Conservation (phyloP, 2,113 vertebrate species). For the Crotalus helleri region DNA sequence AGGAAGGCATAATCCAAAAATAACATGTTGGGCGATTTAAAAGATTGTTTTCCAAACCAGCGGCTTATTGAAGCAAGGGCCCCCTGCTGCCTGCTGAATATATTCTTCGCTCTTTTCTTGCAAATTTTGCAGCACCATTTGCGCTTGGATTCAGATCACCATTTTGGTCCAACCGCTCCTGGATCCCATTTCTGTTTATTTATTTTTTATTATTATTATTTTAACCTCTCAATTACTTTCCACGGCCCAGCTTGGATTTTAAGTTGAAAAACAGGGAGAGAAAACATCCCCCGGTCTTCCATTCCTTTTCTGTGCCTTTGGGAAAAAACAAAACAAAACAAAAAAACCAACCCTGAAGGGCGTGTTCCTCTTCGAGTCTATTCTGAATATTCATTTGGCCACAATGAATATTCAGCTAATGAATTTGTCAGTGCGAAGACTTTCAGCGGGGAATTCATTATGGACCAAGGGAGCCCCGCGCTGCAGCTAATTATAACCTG, state of each 20-base stretch:
- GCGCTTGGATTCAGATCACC: background rate
- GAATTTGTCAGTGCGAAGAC: background rate
- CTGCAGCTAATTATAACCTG: background rate
- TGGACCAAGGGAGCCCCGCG: background rate
- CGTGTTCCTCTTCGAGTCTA: background rate
- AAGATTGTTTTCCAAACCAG: background rate
- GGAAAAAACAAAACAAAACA: too few species aligned
- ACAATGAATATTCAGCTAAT: background rate
- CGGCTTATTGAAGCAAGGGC: background rate
- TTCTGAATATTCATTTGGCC: conserved; percentile 17
- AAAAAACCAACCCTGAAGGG: background rate
- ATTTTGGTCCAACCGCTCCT: background rate
- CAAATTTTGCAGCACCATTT: background rate
- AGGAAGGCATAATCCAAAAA: background rate
- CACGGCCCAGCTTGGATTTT: too few species aligned
- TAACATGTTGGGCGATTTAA: background rate
- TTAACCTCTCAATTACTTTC: too few species aligned
- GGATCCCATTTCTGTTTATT: background rate
- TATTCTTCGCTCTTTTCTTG: background rate
- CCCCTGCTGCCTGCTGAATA: background rate
- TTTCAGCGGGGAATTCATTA: conserved; percentile 8
- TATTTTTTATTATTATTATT: too few species aligned
- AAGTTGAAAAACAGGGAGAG: too few species aligned
- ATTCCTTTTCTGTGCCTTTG: background rate
- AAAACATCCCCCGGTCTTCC: too few species aligned